phyloP scores from a whole-genome alignment of 2,888 invertebrate species.

The Polyommatus iphigenia region DNA sequence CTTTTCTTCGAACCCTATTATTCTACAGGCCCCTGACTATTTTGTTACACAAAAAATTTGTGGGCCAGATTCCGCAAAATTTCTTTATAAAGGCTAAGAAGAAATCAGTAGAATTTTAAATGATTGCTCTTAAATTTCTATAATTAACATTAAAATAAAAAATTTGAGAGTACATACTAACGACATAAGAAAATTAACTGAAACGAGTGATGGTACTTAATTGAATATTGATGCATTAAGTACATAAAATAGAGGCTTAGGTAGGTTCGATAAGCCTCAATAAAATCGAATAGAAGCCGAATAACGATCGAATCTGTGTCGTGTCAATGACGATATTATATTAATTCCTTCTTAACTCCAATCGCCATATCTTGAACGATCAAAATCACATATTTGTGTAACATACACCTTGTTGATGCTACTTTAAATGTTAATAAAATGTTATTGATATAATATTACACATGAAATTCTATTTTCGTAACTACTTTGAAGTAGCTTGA shows the following conservation, averaged over 20 bases:
- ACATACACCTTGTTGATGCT: neutral
- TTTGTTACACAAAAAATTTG: neutral
- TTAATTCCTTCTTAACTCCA: neutral
- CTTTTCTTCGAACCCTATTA: neutral
- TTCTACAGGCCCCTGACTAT: neutral
- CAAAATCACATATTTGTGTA: constrained; percentile 15
- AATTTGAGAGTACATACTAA: no score
- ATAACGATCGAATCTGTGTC: neutral
- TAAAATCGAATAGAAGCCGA: neutral
- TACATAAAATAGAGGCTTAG: neutral
- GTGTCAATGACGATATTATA: neutral
- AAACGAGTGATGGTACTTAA: no score
- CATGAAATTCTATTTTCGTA: constrained; percentile 48
- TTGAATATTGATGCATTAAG: neutral
- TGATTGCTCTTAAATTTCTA: neutral
- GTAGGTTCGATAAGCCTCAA: neutral
- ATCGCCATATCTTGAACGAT: neutral
- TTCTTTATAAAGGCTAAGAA: neutral
- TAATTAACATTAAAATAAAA: neutral
- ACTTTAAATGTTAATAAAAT: constrained; percentile 12
- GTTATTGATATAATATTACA: constrained; percentile 37
- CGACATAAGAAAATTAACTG: no score
- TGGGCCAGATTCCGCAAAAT: neutral
- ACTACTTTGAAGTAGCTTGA: neutral
- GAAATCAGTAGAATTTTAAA: no score